Evolutionary conservation across 2,888 invertebrate species (phyloP), one percentile per base, ranked within the genome.

Genomic region (Caenorhabditis sp.): DNA sequence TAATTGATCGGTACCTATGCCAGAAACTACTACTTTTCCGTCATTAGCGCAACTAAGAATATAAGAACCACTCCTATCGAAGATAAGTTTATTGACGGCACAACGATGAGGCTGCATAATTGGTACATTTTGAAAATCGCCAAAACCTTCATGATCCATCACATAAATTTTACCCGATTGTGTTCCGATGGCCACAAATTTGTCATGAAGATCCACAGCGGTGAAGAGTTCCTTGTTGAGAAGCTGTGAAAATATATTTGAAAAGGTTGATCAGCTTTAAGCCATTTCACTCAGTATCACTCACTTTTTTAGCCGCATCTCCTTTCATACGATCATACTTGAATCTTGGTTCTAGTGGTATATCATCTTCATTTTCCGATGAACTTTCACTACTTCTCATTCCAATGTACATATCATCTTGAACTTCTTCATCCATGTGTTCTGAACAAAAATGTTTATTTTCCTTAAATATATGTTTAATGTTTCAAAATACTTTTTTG

Each of bases 81-180:
- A 94, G 56, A 95, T 94, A 80, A 99, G 94, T 87, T 93, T 93
- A 89, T 97, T 96, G 0, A 99, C 95, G 12, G 95, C 93, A 50
- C 81, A 81, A 50, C 84, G 75, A 63, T 86, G 86, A 27, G 81
- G 75, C 38, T 76, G 76, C n/a, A 76, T 59, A 10, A 67, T 68
- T 43, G 75, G 82, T 12, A 81, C 67, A 67, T 73, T 73, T 17
- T 83, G 74, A 59, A 83, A 67, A 57, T 84, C 80, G 23, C 76
- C 78, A 61, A 81, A 70, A 10, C 87, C 87, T 60, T 77, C 54
- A 60, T 84, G 85, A 70, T 88, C 88, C 58, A 85, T 82, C 10
- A 87, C 64, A 57, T 78, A 82, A 50, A 87, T 70, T 5, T 71
- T 66, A 0, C 87, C 87, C 0, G 71, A 61, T 0, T 73, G 69